Evolutionary conservation across 1,140 invertebrate genomes (phyloP).

Genomic region (Eufriesea mexicana): DNA sequence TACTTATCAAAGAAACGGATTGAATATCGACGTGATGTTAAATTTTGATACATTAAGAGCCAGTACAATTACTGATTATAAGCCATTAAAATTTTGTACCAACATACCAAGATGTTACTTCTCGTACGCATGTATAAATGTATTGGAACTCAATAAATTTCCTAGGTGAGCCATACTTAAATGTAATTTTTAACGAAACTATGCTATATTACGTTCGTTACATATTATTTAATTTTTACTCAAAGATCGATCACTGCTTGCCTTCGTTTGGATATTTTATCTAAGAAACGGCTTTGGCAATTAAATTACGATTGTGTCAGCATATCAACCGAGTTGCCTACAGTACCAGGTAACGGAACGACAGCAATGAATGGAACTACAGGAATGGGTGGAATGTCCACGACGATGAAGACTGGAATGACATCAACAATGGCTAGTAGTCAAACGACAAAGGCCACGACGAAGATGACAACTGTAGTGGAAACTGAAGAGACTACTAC

Average conservation of each 20-base stretch:
- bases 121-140: conserved; percentile 70
- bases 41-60: conserved; percentile 61
- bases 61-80: conserved; percentile 68
- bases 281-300: conserved; percentile 70
- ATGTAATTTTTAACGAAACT: neutral
- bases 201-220: neutral
- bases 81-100: conserved; percentile 68
- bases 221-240: neutral
- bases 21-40: conserved; percentile 69
- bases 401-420: conserved; percentile 7
- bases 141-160: conserved; percentile 70
- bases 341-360: neutral
- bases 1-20: conserved; percentile 64
- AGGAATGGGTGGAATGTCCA: neutral
- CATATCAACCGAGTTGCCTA: conserved; percentile 60
- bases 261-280: conserved; percentile 63
- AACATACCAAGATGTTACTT: conserved; percentile 73
- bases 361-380: conserved; percentile 8
- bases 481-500: conserved; percentile 30
- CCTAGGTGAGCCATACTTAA: conserved; percentile 58
- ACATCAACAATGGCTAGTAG: neutral
- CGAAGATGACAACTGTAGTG: neutral
- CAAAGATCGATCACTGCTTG: conserved; percentile 70
- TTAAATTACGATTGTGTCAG: conserved; percentile 71
- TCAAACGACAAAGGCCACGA: conserved; percentile 1